These are phyloP conservation scores for Portunus trituberculatus DNA, from an alignment of 1,140 invertebrate species.

Conservation along the genomic window DNA sequence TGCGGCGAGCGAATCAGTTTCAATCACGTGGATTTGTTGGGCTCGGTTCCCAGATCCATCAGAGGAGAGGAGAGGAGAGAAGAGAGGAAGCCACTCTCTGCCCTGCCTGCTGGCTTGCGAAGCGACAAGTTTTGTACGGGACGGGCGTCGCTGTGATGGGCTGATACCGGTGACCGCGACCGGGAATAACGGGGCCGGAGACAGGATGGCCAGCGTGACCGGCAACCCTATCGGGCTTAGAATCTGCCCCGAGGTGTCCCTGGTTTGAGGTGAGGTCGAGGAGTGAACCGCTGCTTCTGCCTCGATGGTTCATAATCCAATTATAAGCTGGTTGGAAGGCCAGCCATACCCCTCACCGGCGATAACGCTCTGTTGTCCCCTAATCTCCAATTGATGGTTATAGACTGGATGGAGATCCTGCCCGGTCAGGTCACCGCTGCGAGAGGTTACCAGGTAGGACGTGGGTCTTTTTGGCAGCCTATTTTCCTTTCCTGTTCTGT, in stretches of 20 bases:
- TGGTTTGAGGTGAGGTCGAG: slow-evolving; percentile 35
- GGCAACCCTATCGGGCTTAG: slow-evolving; percentile 36
- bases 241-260: slow-evolving; percentile 55
- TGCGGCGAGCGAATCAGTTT: background rate
- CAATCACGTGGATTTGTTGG: background rate
- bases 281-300: slow-evolving; percentile 37
- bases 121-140: too few species aligned
- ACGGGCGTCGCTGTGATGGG: background rate
- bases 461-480: too few species aligned
- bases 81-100: background rate
- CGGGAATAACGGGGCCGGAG: background rate
- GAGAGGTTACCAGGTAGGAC: too few species aligned
- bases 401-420: slow-evolving; percentile 44
- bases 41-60: slow-evolving; percentile 3
- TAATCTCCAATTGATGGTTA: slow-evolving; percentile 60
- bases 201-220: background rate
- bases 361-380: slow-evolving; percentile 42
- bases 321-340: slow-evolving; percentile 26
- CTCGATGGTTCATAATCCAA: slow-evolving; percentile 65
- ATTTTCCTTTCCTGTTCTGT: too few species aligned
- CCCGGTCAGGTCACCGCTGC: slow-evolving; percentile 43
- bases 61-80: background rate
- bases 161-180: background rate
- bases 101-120: background rate
- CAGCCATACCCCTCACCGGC: background rate